Evolutionary conservation across 2,888 invertebrate species (phyloP).

Genomic region (Zygothrica quintamaculata): DNA sequence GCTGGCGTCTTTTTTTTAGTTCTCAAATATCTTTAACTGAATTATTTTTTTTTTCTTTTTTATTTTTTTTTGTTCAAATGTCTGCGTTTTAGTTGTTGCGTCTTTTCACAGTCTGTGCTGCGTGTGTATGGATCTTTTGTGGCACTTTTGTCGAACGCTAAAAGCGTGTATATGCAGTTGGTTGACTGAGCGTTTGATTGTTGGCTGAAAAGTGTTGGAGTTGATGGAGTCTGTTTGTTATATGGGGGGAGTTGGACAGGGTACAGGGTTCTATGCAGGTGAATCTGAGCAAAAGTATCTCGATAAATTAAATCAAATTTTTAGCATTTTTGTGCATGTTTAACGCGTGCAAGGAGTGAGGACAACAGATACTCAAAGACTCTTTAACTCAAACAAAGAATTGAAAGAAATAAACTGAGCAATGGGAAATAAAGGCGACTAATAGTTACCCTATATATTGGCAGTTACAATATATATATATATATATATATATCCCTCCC

Average conservation of each 20-base stretch:
- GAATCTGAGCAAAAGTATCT: conserved; percentile 47
- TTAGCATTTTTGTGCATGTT: conserved; percentile 67
- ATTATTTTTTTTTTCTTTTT: no score
- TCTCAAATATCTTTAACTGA: conserved; percentile 48
- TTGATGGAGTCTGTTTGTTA: no score
- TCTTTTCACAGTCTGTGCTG: background rate
- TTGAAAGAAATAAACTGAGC: no score
- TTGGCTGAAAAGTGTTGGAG: no score
- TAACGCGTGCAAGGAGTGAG: conserved; percentile 69
- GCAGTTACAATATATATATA: no score
- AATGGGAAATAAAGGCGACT: no score
- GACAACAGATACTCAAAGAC: conserved; percentile 16
- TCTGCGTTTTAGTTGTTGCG: conserved; percentile 36
- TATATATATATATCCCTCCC: no score
- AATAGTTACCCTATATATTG: no score
- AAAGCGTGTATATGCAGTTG: conserved; percentile 36
- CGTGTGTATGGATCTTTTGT: conserved; percentile 13
- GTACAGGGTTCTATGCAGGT: conserved; percentile 32
- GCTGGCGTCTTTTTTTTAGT: conserved; percentile 49
- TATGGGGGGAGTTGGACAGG: background rate
- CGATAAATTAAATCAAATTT: conserved; percentile 76
- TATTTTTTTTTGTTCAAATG: conserved; percentile 54
- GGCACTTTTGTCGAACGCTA: conserved; percentile 60
- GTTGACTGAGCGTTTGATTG: no score
- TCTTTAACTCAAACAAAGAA: no score